Base-by-base conservation (phyloP, 2,888 invertebrate species). In the Coelogynopora nodosa region DNA sequence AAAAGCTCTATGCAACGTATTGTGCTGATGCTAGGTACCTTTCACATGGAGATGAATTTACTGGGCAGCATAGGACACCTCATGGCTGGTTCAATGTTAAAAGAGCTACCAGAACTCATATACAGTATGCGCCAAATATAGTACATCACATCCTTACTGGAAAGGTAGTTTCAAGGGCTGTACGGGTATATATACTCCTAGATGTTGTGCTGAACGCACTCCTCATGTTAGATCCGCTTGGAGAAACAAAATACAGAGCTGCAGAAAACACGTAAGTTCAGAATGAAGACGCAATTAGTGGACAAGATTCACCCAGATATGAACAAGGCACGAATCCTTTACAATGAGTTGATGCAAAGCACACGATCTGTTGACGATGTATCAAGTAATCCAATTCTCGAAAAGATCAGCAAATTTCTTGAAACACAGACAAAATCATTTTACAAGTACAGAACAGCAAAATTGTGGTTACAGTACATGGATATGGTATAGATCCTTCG, bases 391-490 rank as follows among this genome's bases (percentile, higher is more conserved):
- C 49, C 49, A 49, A 49, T 49, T 49, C 49, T 49, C 49, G 18
- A 13, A 5, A 49, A 49, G 18, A 49, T 49, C 49, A 49, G 49
- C 49, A 49, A 5, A 49, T 5, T 49, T 49, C 49, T 49, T 49
- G 49, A 49, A 49, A 49, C 49, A 49, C 49, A 49, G 49, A 49
- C 49, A 49, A 18, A 49, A 49, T 49, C 18, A 49, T 49, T 49
- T 5, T 49, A 5, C 49, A 49, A 49, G 5, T 5, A 49, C 49
- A 49, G 49, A 49, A 49, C 49, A 49, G 49, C 49, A 49, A 49
- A 49, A 49, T 18, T 49, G 49, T 49, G 49, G 10, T 49, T 83
- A n/a, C 84, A 83, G 84, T 83, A 31, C 30, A 29, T 30, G 84
- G 49, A 49, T 49, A 49, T 49, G 18, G 49, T 49, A 18, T 13